Evolutionary conservation across 1,140 invertebrate species (phyloP).

Genomic region (Andricus grossulariae): DNA sequence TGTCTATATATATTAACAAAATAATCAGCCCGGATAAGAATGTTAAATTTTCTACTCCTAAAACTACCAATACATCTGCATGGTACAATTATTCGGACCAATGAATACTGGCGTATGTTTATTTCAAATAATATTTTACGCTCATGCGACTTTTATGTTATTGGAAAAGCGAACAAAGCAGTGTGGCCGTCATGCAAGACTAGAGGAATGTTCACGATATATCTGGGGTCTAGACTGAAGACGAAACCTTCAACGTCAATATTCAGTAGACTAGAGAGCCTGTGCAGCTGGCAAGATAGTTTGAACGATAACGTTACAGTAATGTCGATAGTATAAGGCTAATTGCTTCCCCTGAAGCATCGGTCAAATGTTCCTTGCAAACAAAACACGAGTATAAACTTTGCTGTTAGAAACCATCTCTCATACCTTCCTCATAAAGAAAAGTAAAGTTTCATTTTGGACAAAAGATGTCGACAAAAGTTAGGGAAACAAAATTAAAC

Average conservation of each 20-base stretch:
- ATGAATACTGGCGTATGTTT: neutral
- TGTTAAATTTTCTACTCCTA: neutral
- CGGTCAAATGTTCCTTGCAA: too few relatives aligned
- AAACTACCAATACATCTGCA: neutral
- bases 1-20: too few relatives aligned
- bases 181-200: neutral
- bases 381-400: too few relatives aligned
- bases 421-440: too few relatives aligned
- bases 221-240: neutral
- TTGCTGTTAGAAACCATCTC: too few relatives aligned
- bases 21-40: neutral
- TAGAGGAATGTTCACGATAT: neutral
- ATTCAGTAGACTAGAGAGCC: neutral
- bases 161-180: slow-evolving; percentile 4
- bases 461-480: too few relatives aligned
- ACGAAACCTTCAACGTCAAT: neutral
- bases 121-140: slow-evolving; percentile 3
- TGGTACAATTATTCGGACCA: neutral
- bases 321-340: neutral
- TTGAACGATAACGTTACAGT: neutral
- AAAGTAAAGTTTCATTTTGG: too few relatives aligned
- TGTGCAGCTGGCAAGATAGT: too few relatives aligned
- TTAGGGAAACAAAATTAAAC: too few relatives aligned
- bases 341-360: too few relatives aligned
- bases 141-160: slow-evolving; percentile 11